phyloP scores from a whole-genome alignment of 2,113 vertebrate genomes.

The Pithys albifrons region DNA sequence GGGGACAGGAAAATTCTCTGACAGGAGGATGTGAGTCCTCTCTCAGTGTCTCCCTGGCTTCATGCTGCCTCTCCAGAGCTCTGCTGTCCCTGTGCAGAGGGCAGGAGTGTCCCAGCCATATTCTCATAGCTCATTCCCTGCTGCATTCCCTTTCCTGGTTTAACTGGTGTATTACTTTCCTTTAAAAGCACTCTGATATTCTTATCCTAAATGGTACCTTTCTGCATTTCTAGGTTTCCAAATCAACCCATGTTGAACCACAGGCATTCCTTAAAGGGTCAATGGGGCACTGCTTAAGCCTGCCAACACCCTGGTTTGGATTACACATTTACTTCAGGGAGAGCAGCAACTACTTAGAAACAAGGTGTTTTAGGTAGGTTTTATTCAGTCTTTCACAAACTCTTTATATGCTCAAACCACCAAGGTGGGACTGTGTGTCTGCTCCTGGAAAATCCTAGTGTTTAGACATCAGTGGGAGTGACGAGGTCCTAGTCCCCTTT shows the following conservation, averaged over 20 bases:
- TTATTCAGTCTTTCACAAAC: background rate
- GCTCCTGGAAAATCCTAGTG: background rate
- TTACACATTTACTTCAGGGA: no score
- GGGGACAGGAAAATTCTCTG: background rate
- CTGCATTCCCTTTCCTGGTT: background rate
- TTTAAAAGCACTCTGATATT: background rate
- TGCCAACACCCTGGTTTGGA: background rate
- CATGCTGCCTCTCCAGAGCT: background rate
- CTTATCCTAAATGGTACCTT: background rate
- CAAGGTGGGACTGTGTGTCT: background rate
- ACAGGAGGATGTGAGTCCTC: background rate
- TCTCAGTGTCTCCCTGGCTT: background rate
- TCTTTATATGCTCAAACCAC: background rate
- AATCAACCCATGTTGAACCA: background rate
- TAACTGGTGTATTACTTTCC: background rate
- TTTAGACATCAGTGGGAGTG: background rate
- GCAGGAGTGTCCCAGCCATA: accelerated
- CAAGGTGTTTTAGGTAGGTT: background rate
- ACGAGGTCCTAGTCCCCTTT: background rate
- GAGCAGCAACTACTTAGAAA: background rate
- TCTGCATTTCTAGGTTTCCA: background rate
- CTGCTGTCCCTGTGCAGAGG: background rate
- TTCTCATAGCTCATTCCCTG: background rate
- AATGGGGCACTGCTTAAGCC: background rate
- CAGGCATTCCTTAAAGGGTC: background rate